Evolutionary conservation across 2,888 invertebrate species (phyloP).

Genomic region (Tetramorium bicarinatum): DNA sequence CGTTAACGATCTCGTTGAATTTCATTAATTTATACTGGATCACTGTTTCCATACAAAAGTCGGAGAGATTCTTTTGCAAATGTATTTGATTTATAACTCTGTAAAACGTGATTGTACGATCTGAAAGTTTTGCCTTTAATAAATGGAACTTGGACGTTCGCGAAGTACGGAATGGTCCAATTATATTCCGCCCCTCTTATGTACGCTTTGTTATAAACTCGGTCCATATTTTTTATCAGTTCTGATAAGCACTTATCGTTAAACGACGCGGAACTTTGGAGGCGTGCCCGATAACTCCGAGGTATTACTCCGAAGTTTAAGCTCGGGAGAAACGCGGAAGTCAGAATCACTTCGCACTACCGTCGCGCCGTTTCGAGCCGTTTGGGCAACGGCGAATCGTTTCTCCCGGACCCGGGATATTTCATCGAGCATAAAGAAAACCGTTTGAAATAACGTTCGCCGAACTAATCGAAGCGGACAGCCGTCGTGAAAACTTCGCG

Average conservation of each 20-base stretch:
- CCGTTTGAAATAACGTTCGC: conserved; percentile 43
- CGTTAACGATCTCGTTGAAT: conserved; percentile 10
- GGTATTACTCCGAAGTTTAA: conserved; percentile 57
- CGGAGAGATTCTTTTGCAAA: conserved; percentile 23
- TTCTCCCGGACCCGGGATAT: conserved; percentile 24
- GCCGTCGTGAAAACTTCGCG: conserved; percentile 51
- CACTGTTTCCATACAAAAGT: conserved; percentile 1
- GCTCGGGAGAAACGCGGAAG: conserved; percentile 45
- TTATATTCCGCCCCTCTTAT: conserved; percentile 54
- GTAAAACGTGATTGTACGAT: conserved; percentile 44
- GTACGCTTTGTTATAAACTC: conserved; percentile 58
- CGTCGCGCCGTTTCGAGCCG: conserved; percentile 39
- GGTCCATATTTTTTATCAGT: conserved; percentile 57
- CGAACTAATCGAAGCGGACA: conserved; percentile 58
- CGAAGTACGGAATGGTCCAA: conserved; percentile 34
- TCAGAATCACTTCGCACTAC: conserved; percentile 53
- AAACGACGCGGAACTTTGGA: conserved; percentile 57
- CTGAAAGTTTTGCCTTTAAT: conserved; percentile 45
- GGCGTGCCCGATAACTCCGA: conserved; percentile 56
- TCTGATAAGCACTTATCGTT: conserved; percentile 58
- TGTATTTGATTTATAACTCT: conserved; percentile 38
- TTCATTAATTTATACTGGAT: conserved; percentile 33
- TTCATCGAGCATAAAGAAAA: conserved; percentile 51
- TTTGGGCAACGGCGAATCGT: conserved; percentile 44
- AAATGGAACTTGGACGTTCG: conserved; percentile 44